A percentile compares a stretch with the other conserved stretches of the same genome.
Conservation (phyloP, 2,888 invertebrate genomes). For the Acronicta alni region DNA sequence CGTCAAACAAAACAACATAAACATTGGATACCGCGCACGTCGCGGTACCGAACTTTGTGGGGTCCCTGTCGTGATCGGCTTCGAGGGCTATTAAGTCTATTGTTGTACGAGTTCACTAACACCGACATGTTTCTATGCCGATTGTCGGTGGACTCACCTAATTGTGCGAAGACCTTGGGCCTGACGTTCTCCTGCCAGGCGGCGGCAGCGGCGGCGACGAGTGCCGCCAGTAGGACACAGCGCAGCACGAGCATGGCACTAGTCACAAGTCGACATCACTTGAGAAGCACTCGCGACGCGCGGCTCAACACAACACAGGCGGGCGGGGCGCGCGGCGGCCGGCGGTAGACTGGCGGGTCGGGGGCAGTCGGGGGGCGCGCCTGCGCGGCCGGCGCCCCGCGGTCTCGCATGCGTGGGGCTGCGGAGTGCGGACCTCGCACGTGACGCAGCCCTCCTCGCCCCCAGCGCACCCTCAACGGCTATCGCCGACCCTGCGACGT, state of each 20-base stretch:
- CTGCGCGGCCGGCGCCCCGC: slow-evolving; percentile 85
- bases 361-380: slow-evolving; percentile 77
- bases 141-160: slow-evolving; percentile 91
- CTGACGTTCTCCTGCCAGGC: slow-evolving; percentile 97
- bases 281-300: slow-evolving; percentile 82
- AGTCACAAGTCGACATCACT: slow-evolving; percentile 88
- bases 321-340: slow-evolving; percentile 86
- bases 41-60: slow-evolving; percentile 64
- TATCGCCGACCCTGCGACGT: slow-evolving; percentile 81
- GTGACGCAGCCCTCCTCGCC: slow-evolving; percentile 89
- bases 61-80: slow-evolving; percentile 66
- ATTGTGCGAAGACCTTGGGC: slow-evolving; percentile 97
- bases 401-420: slow-evolving; percentile 89
- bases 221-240: slow-evolving; percentile 86
- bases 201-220: slow-evolving; percentile 88
- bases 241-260: slow-evolving; percentile 88
- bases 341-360: slow-evolving; percentile 88
- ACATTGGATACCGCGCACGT: slow-evolving; percentile 69
- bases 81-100: slow-evolving; percentile 73
- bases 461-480: slow-evolving; percentile 78
- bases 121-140: slow-evolving; percentile 70
- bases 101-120: slow-evolving; percentile 77
- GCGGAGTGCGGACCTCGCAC: slow-evolving; percentile 88
- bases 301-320: slow-evolving; percentile 64
- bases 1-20: slow-evolving; percentile 85